Conservation (phyloP, 1,140 invertebrate genomes). For the Ceratina calcarata region DNA sequence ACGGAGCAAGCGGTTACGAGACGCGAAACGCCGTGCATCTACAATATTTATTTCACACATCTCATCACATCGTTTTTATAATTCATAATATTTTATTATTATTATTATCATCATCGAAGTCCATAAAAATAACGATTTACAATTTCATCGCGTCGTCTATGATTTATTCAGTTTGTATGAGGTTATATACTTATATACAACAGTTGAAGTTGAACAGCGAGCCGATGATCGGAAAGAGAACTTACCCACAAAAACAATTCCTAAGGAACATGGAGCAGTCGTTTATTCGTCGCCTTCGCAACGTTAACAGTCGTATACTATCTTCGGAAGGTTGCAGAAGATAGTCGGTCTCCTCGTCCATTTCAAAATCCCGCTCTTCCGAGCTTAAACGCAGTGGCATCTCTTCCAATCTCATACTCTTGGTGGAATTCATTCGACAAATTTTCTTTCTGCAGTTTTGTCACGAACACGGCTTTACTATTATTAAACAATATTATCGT, state of each 20-base stretch:
- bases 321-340: constrained; percentile 81
- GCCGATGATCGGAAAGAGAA: constrained; percentile 17
- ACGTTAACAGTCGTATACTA: constrained; percentile 70
- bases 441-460: constrained; percentile 32
- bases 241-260: constrained; percentile 81
- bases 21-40: no score
- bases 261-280: constrained; percentile 73
- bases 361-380: constrained; percentile 83
- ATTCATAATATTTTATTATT: no score
- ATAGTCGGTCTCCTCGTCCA: constrained; percentile 85
- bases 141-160: no score
- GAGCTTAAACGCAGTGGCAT: constrained; percentile 81
- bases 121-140: no score
- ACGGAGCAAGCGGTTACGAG: no score
- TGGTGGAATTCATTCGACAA: constrained; percentile 18
- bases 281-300: constrained; percentile 68
- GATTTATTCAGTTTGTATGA: no score
- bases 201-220: no score
- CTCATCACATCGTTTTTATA: no score
- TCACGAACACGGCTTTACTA: background rate
- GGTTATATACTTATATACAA: no score
- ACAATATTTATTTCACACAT: no score
- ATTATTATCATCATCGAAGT: no score
- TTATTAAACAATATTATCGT: background rate
- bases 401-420: constrained; percentile 80